A percentile compares a stretch with the other conserved stretches of the same genome.
phyloP scores from a whole-genome alignment of 2,113 vertebrate genomes.

The Nycticorax nycticorax region DNA sequence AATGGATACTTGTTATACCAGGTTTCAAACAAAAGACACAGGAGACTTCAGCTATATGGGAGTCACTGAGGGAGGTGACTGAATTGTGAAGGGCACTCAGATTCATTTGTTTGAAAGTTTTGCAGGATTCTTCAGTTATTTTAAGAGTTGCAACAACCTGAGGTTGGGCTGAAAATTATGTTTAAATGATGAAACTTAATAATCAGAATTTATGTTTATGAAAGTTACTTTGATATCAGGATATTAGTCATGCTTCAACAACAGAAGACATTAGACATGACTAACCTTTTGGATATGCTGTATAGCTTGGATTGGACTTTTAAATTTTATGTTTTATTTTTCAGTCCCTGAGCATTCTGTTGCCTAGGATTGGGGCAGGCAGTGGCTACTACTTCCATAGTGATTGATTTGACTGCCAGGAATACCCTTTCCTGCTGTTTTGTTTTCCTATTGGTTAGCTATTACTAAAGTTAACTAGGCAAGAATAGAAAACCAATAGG shows the following conservation, averaged over 20 bases:
- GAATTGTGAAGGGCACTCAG: not conserved
- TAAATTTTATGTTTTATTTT: not conserved
- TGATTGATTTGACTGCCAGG: conserved; percentile 65
- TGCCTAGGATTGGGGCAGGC: not conserved
- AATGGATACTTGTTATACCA: not conserved
- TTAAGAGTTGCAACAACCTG: not conserved
- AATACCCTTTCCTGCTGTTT: conserved; percentile 62
- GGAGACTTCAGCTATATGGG: not conserved
- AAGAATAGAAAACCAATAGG: conserved; percentile 71
- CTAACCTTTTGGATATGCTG: not conserved
- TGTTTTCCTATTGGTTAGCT: conserved; percentile 46
- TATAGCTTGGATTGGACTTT: not conserved
- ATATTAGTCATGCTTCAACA: not conserved
- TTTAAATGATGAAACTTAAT: not conserved
- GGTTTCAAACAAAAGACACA: not conserved
- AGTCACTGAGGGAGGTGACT: not conserved
- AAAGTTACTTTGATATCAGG: not conserved
- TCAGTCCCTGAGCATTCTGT: not conserved
- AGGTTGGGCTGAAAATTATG: not conserved
- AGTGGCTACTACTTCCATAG: conserved; percentile 37
- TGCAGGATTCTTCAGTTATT: not conserved
- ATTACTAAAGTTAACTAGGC: conserved; percentile 77
- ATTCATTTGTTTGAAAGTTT: not conserved
- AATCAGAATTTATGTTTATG: not conserved
- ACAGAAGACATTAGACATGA: not conserved